phyloP scores from a whole-genome alignment of 2,888 invertebrate species.

The Parasteatoda lunata region DNA sequence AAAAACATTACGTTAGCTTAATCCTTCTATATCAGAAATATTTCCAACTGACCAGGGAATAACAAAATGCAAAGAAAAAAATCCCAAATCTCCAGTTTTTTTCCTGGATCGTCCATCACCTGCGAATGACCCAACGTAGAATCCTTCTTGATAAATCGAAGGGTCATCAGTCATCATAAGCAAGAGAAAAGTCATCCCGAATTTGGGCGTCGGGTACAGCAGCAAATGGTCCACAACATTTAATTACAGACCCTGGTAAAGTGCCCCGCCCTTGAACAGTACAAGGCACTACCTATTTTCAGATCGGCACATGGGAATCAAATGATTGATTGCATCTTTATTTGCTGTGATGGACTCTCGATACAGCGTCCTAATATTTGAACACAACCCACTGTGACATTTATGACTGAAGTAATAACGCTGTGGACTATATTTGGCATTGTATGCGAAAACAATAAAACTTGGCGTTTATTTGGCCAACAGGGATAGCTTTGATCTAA shows the following conservation, averaged over 20 bases:
- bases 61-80: not conserved
- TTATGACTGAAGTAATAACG: not conserved
- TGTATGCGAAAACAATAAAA: not conserved
- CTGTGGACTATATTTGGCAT: not conserved
- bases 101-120: conserved; percentile 21
- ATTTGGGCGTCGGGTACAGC: conserved; percentile 11
- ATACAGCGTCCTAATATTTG: conserved; percentile 1
- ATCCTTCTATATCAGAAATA: conserved; percentile 7
- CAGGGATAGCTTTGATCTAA: too few species aligned
- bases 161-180: conserved; percentile 28
- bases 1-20: not conserved
- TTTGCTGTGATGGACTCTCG: conserved; percentile 35
- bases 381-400: not conserved
- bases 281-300: conserved; percentile 56
- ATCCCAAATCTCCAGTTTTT: conserved; percentile 19
- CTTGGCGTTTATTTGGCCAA: not conserved
- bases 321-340: conserved; percentile 48
- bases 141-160: conserved; percentile 23
- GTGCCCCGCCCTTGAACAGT: conserved; percentile 43
- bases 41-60: not conserved
- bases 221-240: conserved; percentile 52
- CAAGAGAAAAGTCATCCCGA: not conserved
- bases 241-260: conserved; percentile 32
- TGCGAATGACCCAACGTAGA: conserved; percentile 27
- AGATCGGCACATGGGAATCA: conserved; percentile 52